Evolutionary conservation across 2,888 invertebrate genomes (phyloP), one percentile per base, ranked within the genome.

Genomic region (Polylopha cassiicola): DNA sequence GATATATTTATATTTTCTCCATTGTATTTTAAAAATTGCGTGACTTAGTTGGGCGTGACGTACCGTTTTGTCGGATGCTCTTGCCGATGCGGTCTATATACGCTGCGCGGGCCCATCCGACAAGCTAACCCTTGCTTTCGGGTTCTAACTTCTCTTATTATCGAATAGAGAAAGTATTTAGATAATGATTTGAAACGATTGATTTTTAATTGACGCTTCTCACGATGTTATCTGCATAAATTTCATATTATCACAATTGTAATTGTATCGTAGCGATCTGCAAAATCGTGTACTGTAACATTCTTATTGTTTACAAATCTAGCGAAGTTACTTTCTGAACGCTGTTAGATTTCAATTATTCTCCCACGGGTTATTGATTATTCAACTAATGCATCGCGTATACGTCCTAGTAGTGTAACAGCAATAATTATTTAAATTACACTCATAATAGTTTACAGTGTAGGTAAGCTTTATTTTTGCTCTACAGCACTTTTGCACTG

Each of bases 71-170:
- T 77, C 73, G 69, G 65, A 64, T 65, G 65, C 68, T 73, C 71
- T 74, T 74, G 70, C 65, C 72, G 79, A 79, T 73, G 71, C 82
- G 82, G 82, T 84, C 82, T 82, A 80, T 60, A 82, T 81, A n/a
- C n/a, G n/a, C n/a, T n/a, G 73, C 71, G 61, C 46, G 51, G 39
- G 54, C 64, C 66, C 64, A 78, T 78, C 77, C 73, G 70, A 55
- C 63, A 65, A 54, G 32, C 59, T 67, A 70, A 77, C 74, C 75
- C 70, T 65, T 63, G 66, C 66, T 67, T 71, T 75, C 57, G 62
- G 64, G 65, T 64, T 67, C 66, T 57, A 47, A 47, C 46, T 57
- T 60, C 58, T 51, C 55, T 54, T 50, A 49, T 44, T 31, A n/a
- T n/a, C n/a, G n/a, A 32, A 13, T 23, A 49, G 55, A 50, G 55